These are phyloP conservation scores for Sander lucioperca DNA, from an alignment of 2,113 vertebrate species.

Conservation along the genomic window DNA sequence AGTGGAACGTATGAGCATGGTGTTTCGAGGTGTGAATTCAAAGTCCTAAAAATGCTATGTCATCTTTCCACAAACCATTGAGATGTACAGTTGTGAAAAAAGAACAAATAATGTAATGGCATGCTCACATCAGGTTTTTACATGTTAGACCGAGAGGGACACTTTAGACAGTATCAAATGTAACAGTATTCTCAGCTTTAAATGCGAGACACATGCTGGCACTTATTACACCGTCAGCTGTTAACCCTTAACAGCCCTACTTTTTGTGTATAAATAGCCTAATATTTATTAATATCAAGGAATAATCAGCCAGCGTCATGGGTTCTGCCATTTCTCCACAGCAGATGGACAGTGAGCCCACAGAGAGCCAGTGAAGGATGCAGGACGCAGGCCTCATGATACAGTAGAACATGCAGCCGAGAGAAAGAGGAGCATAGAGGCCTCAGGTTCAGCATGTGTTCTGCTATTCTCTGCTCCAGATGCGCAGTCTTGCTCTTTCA, in stretches of 20 bases:
- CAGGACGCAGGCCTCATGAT: conserved; percentile 61
- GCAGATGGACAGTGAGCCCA: conserved; percentile 81
- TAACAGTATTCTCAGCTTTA: conserved; percentile 7
- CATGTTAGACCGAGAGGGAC: not conserved
- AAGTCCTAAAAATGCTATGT: not conserved
- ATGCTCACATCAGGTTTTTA: conserved; percentile 22
- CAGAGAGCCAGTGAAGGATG: conserved; percentile 77
- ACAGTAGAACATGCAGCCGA: conserved; percentile 71
- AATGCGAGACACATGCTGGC: not conserved
- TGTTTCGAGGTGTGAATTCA: not conserved
- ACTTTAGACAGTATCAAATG: not conserved
- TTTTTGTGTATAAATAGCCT: not conserved
- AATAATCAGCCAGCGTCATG: not conserved
- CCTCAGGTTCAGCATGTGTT: conserved; percentile 51
- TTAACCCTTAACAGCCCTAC: not conserved
- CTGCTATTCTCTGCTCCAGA: conserved; percentile 56
- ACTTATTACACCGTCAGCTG: not conserved
- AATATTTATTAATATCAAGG: not conserved
- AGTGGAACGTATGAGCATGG: too few species aligned
- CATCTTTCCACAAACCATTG: not conserved
- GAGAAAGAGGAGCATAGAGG: conserved; percentile 49
- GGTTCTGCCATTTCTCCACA: conserved; percentile 60
- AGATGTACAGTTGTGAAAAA: conserved; percentile 7
- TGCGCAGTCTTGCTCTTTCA: conserved; percentile 63
- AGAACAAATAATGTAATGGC: not conserved